Percentiles rank a stretch among this genome's conserved stretches.
phyloP scores from a whole-genome alignment of 1,140 invertebrate genomes.

The Helicoverpa zea region DNA sequence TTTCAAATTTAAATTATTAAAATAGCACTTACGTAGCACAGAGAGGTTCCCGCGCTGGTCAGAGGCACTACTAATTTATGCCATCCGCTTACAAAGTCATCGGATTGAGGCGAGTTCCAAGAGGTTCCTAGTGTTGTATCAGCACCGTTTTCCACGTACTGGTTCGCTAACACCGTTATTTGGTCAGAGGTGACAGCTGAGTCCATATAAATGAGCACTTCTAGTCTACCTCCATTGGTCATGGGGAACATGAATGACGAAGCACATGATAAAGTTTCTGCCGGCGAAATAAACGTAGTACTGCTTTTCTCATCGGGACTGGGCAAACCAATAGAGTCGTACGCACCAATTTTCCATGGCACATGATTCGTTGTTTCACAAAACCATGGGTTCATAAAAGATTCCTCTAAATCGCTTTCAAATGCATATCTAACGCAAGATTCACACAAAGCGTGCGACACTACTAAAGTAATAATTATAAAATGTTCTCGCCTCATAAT shows the following conservation, averaged over 20 bases:
- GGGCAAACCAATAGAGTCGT: too few species aligned
- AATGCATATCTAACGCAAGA: too few species aligned
- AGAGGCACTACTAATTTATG: neutral
- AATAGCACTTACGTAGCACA: neutral
- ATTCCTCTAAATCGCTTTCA: too few species aligned
- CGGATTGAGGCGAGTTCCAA: neutral
- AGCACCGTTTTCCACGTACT: neutral
- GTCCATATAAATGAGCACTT: conserved; percentile 6
- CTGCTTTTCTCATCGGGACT: neutral
- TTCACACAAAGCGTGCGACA: too few species aligned
- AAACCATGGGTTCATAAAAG: too few species aligned
- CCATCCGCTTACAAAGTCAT: neutral
- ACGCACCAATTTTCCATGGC: too few species aligned
- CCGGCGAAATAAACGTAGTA: neutral
- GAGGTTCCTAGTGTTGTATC: neutral
- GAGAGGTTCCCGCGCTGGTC: neutral
- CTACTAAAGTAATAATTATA: too few species aligned
- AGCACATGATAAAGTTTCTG: neutral
- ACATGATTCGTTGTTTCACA: too few species aligned
- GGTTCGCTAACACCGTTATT: neutral
- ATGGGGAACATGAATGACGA: neutral
- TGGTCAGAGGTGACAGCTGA: neutral
- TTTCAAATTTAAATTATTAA: neutral
- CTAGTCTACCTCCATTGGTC: neutral
- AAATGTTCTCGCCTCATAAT: too few species aligned